These are phyloP conservation scores for Hyposmocoma kahamanoa DNA, from an alignment of 1,140 invertebrate genomes.

Conservation along the genomic window DNA sequence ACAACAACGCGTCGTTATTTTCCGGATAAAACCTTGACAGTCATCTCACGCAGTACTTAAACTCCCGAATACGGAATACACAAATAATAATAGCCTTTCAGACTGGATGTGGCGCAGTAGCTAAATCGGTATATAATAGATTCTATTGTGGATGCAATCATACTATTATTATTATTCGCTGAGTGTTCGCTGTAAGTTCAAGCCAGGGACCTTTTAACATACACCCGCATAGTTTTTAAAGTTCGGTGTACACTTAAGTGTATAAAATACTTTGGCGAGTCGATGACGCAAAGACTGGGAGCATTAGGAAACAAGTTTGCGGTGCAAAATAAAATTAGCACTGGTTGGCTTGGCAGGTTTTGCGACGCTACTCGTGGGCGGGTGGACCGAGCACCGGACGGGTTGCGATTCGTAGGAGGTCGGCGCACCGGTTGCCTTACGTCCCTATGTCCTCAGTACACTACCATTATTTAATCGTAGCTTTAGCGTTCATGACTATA, in stretches of 20 bases:
- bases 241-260: too few relatives aligned
- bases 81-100: not conserved
- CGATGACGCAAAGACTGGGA: conserved; percentile 7
- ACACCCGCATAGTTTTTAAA: too few relatives aligned
- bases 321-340: conserved; percentile 52
- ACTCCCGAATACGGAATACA: too few relatives aligned
- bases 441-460: not conserved
- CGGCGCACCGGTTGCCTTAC: conserved; percentile 6
- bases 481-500: too few relatives aligned
- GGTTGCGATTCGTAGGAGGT: conserved; percentile 17
- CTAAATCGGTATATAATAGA: not conserved
- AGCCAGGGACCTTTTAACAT: too few relatives aligned
- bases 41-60: not conserved
- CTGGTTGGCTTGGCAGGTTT: conserved; percentile 50
- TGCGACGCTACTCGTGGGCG: conserved; percentile 46
- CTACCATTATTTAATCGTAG: too few relatives aligned
- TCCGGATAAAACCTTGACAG: too few relatives aligned
- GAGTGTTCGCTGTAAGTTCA: too few relatives aligned
- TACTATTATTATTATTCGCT: not conserved
- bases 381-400: conserved; percentile 13
- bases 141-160: not conserved
- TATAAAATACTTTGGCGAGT: too few relatives aligned
- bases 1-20: too few relatives aligned
- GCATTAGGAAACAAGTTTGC: conserved; percentile 49
- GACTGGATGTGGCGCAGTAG: not conserved